Base-by-base conservation (phyloP, 2,113 vertebrate genomes). In the Nothoprocta pentlandii region DNA sequence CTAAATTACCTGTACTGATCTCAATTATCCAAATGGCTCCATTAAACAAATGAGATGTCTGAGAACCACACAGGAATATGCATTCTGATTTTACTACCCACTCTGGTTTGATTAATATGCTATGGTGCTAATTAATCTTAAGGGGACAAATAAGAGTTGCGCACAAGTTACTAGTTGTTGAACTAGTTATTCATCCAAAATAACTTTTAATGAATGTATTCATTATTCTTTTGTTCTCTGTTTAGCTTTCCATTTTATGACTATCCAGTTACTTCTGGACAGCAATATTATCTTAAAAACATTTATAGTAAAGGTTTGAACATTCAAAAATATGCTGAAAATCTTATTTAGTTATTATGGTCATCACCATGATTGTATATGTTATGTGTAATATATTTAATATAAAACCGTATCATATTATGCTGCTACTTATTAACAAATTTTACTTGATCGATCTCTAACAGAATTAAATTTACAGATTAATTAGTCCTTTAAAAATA, bases 31-130 rank as follows among this genome's bases (percentile, higher is more conserved):
- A 94, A 95, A 97, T 89, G 49, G 41, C 82, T 85, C 39, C 36
- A 90, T 95, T 95, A 87, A 95, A 97, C 20, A 94, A 93, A 94
- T 95, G 77, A 92, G 51, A 54, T 94, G 89, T 73, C 68, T 92
- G 70, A 90, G 41, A 95, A 71, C 26, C 46, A 87, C 66, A 61
- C n/a, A 90, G 59, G 39, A 88, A 95, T 87, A 68, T 8, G 34
- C 53, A 22, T 82, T 73, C 67, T 89, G 74, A 91, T 80, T 92
- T 82, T 44, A 54, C 4, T 66, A n/a, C 68, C 46, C n/a, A 92
- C 64, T 66, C 47, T 66, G 26, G 36, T 79, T 85, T 87, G 80
- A 96, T 91, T 92, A 94, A 95, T 75, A 67, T 80, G 66, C 41
- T 79, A 93, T 51, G 85, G 88, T 96, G 85, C 36, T 91, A 95